Evolutionary conservation across 2,113 vertebrate genomes (phyloP), one percentile per base, ranked within the genome.

Genomic region (Triplophysa tibetana): DNA sequence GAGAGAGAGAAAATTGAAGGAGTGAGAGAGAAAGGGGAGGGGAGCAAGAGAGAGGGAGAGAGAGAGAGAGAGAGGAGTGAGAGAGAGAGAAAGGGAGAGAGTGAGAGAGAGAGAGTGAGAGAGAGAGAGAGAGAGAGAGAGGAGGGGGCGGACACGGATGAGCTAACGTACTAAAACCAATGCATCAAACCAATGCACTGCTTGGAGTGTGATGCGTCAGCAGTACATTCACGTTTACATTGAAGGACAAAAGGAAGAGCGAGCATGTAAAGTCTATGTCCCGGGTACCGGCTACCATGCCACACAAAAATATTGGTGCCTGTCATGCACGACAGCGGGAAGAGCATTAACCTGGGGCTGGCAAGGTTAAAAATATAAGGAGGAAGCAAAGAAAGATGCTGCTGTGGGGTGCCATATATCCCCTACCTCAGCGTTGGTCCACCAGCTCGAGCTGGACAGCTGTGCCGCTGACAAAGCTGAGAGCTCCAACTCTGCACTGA

Each of bases 171-270:
- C 86, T 91, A 88, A 93, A 92, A 92, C 45, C 89, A 90, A 93
- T 92, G 94, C 95, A 95, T 94, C 93, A 93, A 93, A 92, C 92
- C 88, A 90, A 92, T 92, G 91, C 92, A 92, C 89, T 89, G 91
- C 93, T 91, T 88, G 82, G 85, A 92, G 93, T 89, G 87, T 88
- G 89, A 94, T 95, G 94, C 93, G 94, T 94, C 95, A 95, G 94
- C 93, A 93, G 91, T 93, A 92, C 94, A 93, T 94, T 93, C 94
- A 94, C 94, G 92, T 93, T 94, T 89, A 82, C 84, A 92, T 89
- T 90, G 92, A 93, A 94, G 91, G 91, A 95, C 90, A 92, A 93
- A 93, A 92, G 90, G 89, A 91, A 91, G 92, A 89, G 91, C 90
- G 90, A 89, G 91, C 89, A 91, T 88, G 74, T 52, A 70, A 63